Base-by-base conservation (phyloP, 2,797 vertebrate genomes). In the Hirundo rustica region DNA sequence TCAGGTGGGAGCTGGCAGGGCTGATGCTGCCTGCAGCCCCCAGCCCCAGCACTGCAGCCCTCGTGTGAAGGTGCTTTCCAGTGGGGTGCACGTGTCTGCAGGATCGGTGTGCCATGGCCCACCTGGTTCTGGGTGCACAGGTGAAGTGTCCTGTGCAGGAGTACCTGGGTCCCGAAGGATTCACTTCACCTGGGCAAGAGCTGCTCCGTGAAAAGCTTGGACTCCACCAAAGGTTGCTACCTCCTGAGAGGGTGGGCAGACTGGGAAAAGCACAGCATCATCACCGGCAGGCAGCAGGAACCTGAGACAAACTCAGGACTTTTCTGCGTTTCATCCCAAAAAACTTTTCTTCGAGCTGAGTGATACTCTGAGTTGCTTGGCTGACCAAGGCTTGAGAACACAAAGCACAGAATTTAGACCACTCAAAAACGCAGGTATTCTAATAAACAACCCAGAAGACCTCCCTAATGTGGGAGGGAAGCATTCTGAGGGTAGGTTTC, bases 71-170 rank as follows among this genome's bases (percentile, higher is more conserved):
- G 50, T 9, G 38, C 34, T 36, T 44, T 5, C 36, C 15, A 9
- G 42, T 2, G 42, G 60, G 51, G 21, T 30, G 44, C 61, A 57
- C 40, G 25, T 10, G 27, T 38, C 57, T 34, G 40, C 48, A 36
- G 82, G 29, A 81, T 26, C 21, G 40, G 12, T 21, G 50, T 19
- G 16, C 38, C 60, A 18, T 1, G 1, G 21, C 40, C 6, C 65
- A 27, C 20, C 51, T 11, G 13, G 7, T 2, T 40, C 70, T 8
- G 30, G 3, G 11, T 2, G 29, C 40, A 34, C 1, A 0, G 14
- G 6, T 16, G 57, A 77, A 7, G 0, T 1, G 5, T 29, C 27
- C 57, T 36, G 7, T 8, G 10, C 44, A 26, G 36, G 11, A 62
- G 44, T 6, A 25, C 36, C 57, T 47, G 17, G 18, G 8, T 11